phyloP scores from a whole-genome alignment of 2,888 invertebrate genomes.

The Sminthurinus aureus region DNA sequence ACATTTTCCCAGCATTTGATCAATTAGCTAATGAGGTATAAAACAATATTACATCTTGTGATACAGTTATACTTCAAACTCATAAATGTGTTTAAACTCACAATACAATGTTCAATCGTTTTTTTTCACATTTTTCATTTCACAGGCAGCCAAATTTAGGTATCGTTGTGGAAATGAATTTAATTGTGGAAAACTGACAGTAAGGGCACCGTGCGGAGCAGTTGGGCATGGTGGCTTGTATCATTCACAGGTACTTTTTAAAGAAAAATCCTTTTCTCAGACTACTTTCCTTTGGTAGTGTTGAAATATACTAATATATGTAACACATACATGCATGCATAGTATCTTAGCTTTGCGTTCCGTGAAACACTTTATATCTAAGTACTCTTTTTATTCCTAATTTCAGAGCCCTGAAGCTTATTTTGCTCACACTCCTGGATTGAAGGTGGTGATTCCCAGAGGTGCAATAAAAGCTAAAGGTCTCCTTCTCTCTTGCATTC shows the following conservation, averaged over 20 bases:
- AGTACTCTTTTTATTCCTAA: too few species aligned
- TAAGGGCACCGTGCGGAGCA: slow-evolving; percentile 93
- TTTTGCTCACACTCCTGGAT: slow-evolving; percentile 94
- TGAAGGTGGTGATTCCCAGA: slow-evolving; percentile 92
- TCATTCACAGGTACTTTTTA: slow-evolving; percentile 98
- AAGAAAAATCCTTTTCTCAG: too few species aligned
- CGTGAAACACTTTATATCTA: too few species aligned
- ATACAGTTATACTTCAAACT: background rate
- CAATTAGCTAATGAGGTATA: slow-evolving; percentile 71
- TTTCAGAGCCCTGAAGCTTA: slow-evolving; percentile 80
- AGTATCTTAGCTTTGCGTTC: too few species aligned
- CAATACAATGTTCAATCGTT: background rate
- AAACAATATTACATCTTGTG: background rate
- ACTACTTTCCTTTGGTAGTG: too few species aligned
- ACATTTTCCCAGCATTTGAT: slow-evolving; percentile 98
- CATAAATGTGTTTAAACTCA: background rate
- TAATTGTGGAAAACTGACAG: slow-evolving; percentile 88
- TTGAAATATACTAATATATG: too few species aligned
- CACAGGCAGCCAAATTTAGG: slow-evolving; percentile 88
- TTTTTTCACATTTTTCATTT: background rate
- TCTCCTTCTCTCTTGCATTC: slow-evolving; percentile 85
- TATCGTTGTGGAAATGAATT: slow-evolving; percentile 92
- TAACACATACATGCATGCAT: too few species aligned
- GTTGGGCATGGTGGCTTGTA: slow-evolving; percentile 94
- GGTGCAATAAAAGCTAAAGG: slow-evolving; percentile 97